Conservation (phyloP, 2,888 invertebrate genomes). For the Byasa hedistus region DNA sequence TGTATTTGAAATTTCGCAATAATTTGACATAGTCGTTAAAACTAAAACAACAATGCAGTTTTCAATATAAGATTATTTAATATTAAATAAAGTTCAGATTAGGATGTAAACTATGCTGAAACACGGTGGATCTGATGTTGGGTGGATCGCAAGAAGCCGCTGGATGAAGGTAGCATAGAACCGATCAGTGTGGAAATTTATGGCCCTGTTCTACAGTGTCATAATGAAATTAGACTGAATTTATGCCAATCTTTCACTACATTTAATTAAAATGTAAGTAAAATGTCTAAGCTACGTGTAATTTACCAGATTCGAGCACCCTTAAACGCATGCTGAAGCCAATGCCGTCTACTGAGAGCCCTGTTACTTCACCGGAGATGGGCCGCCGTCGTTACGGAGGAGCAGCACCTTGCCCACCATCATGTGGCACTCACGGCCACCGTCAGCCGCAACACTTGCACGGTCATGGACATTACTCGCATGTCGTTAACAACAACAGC, state of each 20-base stretch:
- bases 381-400: slow-evolving; percentile 87
- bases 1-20: no score
- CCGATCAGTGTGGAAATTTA: no score
- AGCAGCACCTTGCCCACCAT: slow-evolving; percentile 78
- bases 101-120: no score
- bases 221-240: not conserved
- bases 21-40: no score
- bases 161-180: no score
- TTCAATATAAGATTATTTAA: no score
- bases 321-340: slow-evolving; percentile 96
- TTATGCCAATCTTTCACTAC: not conserved
- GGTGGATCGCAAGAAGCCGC: no score
- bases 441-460: slow-evolving; percentile 80
- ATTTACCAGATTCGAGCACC: slow-evolving; percentile 87
- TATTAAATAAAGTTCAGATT: no score
- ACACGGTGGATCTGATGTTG: no score
- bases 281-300: not conserved
- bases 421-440: slow-evolving; percentile 81
- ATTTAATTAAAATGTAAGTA: not conserved
- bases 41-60: no score
- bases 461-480: slow-evolving; percentile 61
- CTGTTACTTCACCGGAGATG: slow-evolving; percentile 95
- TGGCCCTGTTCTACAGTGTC: no score
- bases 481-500: slow-evolving; percentile 81
- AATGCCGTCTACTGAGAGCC: slow-evolving; percentile 93